These are phyloP conservation scores for Hemiprocne comata DNA, from an alignment of 2,113 vertebrate genomes.

Conservation along the genomic window DNA sequence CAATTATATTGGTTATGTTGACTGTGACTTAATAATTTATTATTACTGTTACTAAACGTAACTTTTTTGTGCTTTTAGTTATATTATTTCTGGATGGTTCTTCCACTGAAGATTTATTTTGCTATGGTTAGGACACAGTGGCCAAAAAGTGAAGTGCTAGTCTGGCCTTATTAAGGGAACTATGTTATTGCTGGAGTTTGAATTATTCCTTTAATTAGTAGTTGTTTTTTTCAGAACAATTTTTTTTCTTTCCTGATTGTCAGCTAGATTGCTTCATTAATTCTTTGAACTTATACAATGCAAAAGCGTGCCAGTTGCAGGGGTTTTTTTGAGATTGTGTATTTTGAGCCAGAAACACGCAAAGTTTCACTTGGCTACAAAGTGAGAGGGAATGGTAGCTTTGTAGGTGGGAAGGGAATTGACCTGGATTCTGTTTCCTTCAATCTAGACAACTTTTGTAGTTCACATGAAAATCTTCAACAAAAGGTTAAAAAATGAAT, in stretches of 20 bases:
- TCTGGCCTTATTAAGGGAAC: not conserved
- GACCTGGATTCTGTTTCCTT: not conserved
- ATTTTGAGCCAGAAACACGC: not conserved
- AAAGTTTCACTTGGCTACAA: not conserved
- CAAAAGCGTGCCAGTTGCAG: not conserved
- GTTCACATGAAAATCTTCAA: not conserved
- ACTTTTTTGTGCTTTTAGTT: conserved; percentile 27
- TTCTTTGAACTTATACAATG: not conserved
- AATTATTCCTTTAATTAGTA: not conserved
- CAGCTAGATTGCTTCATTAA: not conserved
- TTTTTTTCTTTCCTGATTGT: not conserved
- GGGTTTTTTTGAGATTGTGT: not conserved
- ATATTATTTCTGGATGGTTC: not conserved
- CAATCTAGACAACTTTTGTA: not conserved
- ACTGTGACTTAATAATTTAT: not conserved
- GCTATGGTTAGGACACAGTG: not conserved
- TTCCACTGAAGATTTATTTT: not conserved
- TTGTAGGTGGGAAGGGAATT: not conserved
- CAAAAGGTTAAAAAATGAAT: not conserved
- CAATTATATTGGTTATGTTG: conserved; percentile 18
- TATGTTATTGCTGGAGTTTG: not conserved
- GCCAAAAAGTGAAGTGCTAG: not conserved
- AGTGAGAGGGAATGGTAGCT: not conserved
- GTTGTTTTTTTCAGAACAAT: not conserved
- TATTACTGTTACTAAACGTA: conserved; percentile 24